A percentile compares a stretch with the other conserved stretches of the same genome.
phyloP scores from a whole-genome alignment of 2,113 vertebrate genomes.

The Paracanthobrama guichenoti region DNA sequence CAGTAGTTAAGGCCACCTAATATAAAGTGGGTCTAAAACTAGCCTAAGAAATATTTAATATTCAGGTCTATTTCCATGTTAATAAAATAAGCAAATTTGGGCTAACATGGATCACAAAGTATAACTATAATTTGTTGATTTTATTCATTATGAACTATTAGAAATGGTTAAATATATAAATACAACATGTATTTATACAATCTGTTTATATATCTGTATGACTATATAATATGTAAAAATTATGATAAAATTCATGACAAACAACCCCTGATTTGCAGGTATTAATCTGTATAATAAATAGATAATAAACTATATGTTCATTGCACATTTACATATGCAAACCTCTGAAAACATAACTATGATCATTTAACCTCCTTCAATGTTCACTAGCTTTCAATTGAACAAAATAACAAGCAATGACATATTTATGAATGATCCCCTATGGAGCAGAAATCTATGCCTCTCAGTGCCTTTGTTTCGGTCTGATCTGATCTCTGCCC shows the following conservation, averaged over 20 bases:
- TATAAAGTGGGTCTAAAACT: not conserved
- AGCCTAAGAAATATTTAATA: not conserved
- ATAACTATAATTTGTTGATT: no score
- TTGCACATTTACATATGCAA: not conserved
- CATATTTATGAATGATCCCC: conserved; percentile 12
- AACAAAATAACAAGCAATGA: not conserved
- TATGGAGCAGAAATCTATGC: not conserved
- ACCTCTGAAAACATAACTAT: not conserved
- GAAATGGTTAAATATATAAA: no score
- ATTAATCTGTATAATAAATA: not conserved
- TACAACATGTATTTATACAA: no score
- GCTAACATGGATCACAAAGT: not conserved
- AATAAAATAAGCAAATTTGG: not conserved
- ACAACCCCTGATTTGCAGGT: not conserved
- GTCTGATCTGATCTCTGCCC: conserved; percentile 18
- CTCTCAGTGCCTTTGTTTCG: conserved; percentile 18
- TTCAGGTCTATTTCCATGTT: not conserved
- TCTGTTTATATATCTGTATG: no score
- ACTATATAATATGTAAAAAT: no score
- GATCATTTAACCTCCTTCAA: not conserved
- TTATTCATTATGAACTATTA: no score
- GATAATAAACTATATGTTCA: not conserved
- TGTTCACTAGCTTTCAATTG: not conserved
- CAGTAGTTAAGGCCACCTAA: no score
- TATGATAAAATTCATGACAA: not conserved